phyloP scores from a whole-genome alignment of 2,888 invertebrate genomes.

The Eilema sororculum region DNA sequence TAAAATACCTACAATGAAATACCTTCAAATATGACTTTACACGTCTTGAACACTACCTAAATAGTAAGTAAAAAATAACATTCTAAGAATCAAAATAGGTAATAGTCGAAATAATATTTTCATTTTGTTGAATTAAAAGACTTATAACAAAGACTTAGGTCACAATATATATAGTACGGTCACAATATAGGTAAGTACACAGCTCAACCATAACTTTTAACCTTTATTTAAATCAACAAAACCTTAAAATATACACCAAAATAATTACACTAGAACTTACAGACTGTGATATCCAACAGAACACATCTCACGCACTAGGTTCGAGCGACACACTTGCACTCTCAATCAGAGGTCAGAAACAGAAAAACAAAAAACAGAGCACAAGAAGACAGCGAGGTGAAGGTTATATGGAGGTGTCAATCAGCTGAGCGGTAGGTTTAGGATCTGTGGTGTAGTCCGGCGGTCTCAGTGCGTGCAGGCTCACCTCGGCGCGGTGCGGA shows the following conservation, averaged over 20 bases:
- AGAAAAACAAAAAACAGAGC: background rate
- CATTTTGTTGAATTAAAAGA: too few relatives aligned
- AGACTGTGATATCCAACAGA: background rate
- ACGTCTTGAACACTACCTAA: background rate
- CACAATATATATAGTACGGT: too few relatives aligned
- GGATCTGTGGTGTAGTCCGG: slow-evolving; percentile 2
- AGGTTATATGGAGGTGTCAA: background rate
- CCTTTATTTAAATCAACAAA: background rate
- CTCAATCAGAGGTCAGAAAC: background rate
- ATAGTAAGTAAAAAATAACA: too few relatives aligned
- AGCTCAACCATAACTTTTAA: background rate
- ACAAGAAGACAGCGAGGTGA: slow-evolving; percentile 6
- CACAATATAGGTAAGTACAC: too few relatives aligned
- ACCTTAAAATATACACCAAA: background rate
- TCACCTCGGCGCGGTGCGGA: slow-evolving; percentile 12
- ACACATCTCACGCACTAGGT: background rate
- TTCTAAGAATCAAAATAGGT: too few relatives aligned
- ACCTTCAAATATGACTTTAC: background rate
- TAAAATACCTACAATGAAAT: background rate
- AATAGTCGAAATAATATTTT: too few relatives aligned
- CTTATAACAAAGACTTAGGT: too few relatives aligned
- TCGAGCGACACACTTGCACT: background rate
- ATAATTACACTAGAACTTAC: background rate
- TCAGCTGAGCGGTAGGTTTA: slow-evolving; percentile 6
- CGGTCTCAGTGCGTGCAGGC: too few relatives aligned